Base-by-base conservation (phyloP, 2,888 invertebrate genomes). In the Pyrochroa serraticornis region DNA sequence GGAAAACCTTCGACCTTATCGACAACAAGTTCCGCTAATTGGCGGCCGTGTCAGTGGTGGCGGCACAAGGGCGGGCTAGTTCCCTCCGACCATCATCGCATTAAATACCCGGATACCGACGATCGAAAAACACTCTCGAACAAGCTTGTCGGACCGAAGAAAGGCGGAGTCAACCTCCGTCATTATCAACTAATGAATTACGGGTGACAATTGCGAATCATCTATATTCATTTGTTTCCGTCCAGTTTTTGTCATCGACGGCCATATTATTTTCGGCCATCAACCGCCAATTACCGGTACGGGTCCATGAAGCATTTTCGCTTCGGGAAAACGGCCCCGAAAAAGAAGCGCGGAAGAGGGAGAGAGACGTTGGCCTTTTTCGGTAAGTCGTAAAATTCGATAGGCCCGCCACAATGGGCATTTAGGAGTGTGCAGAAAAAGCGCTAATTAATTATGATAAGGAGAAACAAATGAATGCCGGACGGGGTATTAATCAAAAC, bases 391-490 rank as follows among this genome's bases (percentile, higher is more conserved):
- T 48, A 47, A 48, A 48, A 55, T 55, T 55, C 42, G 57, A 57
- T 57, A 51, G 57, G 57, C 33, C 39, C 39, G 7, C 12, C 51
- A 66, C 66, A 65, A 65, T 63, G 60, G 70, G 69, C 62, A 62
- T 62, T 65, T 67, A 64, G 66, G 64, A 22, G 2, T 5, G 62
- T 56, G 56, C 56, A 65, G 66, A 73, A 75, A 74, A 75, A 71
- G 64, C 57, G 57, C 71, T 76, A 75, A 75, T 77, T 76, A 77
- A 75, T 75, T 76, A 77, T 77, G 77, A 75, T 77, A 77, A 77
- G 71, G 70, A 71, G 74, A 75, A 76, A 71, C 76, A 75, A 75
- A 76, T 76, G 74, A 74, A 77, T 76, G 72, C 75, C 70, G 57
- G 57, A 63, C 62, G 65, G 58, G 63, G 74, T 69, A 76, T 76